Evolutionary conservation across 2,113 vertebrate species (phyloP).

Genomic region (Esox niger): DNA sequence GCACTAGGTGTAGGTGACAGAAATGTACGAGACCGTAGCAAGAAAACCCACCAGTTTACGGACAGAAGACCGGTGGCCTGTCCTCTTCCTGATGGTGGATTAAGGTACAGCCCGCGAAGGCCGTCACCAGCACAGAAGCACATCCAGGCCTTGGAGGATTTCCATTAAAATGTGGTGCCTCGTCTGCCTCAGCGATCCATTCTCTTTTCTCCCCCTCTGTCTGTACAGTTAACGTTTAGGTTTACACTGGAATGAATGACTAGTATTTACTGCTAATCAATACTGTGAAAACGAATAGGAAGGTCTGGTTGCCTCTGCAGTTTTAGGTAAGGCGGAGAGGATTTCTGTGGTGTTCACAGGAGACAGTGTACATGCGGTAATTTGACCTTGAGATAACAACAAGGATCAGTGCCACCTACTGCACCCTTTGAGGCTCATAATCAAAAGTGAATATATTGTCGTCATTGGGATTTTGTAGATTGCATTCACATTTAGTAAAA

Average conservation of each 20-base stretch:
- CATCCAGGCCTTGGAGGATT: too few relatives aligned
- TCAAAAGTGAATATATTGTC: not conserved
- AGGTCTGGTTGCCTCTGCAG: not conserved
- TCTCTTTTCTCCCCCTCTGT: too few relatives aligned
- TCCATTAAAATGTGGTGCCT: too few relatives aligned
- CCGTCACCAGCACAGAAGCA: too few relatives aligned
- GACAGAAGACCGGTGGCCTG: too few relatives aligned
- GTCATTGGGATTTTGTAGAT: slow-evolving; percentile 3
- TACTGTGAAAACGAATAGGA: slow-evolving; percentile 32
- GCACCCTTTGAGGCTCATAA: not conserved
- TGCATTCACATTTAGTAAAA: slow-evolving; percentile 2
- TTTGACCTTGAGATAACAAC: not conserved
- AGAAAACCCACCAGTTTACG: too few relatives aligned
- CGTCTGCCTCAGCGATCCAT: too few relatives aligned
- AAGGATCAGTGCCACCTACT: not conserved
- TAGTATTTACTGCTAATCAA: slow-evolving; percentile 5
- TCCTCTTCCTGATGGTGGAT: too few relatives aligned
- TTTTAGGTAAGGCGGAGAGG: not conserved
- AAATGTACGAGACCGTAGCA: too few relatives aligned
- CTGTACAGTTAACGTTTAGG: not conserved
- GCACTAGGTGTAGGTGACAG: too few relatives aligned
- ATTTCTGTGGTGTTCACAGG: not conserved
- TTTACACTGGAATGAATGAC: slow-evolving; percentile 26
- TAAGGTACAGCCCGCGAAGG: too few relatives aligned
- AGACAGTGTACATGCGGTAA: not conserved